Conservation (phyloP, 1,140 invertebrate genomes). For the Lepidurus apus region DNA sequence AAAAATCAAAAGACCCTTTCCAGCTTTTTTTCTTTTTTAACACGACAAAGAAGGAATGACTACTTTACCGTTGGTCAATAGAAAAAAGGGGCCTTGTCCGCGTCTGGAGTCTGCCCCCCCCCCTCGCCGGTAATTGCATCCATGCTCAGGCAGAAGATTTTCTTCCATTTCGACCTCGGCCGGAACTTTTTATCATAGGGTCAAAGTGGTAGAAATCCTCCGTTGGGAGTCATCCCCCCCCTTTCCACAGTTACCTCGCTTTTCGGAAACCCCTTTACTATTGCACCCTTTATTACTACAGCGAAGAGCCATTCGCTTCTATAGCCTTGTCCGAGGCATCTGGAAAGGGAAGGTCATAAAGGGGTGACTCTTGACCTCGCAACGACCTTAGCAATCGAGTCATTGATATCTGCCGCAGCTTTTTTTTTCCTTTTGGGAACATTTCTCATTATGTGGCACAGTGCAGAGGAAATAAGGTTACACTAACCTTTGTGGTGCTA, state of each 20-base stretch:
- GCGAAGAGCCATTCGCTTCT: not conserved
- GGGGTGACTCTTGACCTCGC: not conserved
- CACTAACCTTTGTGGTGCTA: too few species aligned
- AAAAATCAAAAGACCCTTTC: not conserved
- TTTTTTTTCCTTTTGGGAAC: not conserved
- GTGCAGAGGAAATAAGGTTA: too few species aligned
- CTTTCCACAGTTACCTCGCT: not conserved
- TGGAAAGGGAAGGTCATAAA: not conserved
- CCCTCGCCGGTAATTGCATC: not conserved
- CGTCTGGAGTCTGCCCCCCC: not conserved
- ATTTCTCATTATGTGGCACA: too few species aligned
- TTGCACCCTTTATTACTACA: not conserved
- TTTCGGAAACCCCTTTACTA: not conserved
- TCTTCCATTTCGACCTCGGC: not conserved
- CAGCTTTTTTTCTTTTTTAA: constrained; percentile 1
- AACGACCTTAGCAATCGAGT: not conserved
- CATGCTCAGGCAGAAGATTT: not conserved
- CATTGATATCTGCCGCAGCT: not conserved
- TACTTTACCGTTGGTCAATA: not conserved
- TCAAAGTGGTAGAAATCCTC: constrained; percentile 3
- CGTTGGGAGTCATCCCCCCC: not conserved
- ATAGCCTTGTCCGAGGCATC: too few species aligned
- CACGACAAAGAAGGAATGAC: not conserved
- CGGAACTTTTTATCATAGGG: not conserved
- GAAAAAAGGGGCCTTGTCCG: not conserved